Evolutionary conservation across 2,113 vertebrate genomes (phyloP).

Genomic region (Nerophis lumbriciformis): DNA sequence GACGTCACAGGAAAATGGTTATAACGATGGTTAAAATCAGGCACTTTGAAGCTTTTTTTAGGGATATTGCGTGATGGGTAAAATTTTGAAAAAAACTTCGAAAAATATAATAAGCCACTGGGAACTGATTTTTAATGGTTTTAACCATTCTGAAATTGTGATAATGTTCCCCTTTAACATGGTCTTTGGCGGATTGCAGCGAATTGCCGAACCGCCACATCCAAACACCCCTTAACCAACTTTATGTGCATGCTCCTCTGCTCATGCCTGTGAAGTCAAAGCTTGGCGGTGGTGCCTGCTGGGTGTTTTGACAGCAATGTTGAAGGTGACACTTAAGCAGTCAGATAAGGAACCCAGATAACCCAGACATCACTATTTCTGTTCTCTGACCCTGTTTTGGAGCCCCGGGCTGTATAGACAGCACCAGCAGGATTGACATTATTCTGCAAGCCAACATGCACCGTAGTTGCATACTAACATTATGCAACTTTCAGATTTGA

Average conservation of each 20-base stretch:
- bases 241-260: constrained; percentile 14
- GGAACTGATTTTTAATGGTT: no score
- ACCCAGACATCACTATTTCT: constrained; percentile 38
- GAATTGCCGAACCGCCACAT: no score
- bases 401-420: constrained; percentile 36
- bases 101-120: no score
- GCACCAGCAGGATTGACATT: constrained; percentile 30
- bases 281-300: constrained; percentile 33
- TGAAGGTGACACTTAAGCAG: constrained; percentile 49
- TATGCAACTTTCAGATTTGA: constrained; percentile 12
- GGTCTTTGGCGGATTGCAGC: no score
- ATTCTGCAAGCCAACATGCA: constrained; percentile 27
- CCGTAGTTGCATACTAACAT: constrained; percentile 20
- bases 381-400: constrained; percentile 28
- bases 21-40: no score
- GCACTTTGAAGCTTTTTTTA: no score
- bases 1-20: no score
- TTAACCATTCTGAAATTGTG: no score
- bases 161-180: no score
- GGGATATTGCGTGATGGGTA: no score
- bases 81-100: no score
- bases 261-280: constrained; percentile 34
- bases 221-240: background rate
- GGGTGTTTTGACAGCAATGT: constrained; percentile 46
- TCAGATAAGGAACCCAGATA: constrained; percentile 48